These are phyloP conservation scores for Heliconius eleuchia DNA, from an alignment of 1,140 invertebrate genomes.

Conservation along the genomic window DNA sequence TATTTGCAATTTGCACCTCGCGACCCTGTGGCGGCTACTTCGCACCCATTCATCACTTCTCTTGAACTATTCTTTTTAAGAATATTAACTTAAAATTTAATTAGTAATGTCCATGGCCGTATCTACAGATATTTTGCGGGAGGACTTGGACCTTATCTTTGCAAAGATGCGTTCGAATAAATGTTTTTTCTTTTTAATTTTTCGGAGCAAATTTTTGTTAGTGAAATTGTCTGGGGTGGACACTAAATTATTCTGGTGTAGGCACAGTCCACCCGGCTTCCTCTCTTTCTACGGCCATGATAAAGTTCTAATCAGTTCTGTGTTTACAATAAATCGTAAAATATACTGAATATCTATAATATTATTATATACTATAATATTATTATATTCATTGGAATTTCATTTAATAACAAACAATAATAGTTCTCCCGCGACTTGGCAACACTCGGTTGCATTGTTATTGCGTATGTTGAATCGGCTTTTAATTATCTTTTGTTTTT, in stretches of 20 bases:
- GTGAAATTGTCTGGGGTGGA: too few relatives aligned
- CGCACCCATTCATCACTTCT: conserved; percentile 45
- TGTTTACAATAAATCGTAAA: background rate
- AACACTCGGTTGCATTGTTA: conserved; percentile 30
- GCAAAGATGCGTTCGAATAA: too few relatives aligned
- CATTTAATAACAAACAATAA: background rate
- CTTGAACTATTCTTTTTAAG: conserved; percentile 30
- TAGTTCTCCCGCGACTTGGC: background rate
- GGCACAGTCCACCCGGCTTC: too few relatives aligned
- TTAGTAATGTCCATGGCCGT: too few relatives aligned
- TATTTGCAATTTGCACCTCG: conserved; percentile 54
- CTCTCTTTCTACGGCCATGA: too few relatives aligned
- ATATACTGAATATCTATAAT: background rate
- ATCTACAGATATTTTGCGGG: too few relatives aligned
- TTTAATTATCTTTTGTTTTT: conserved; percentile 68
- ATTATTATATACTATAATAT: background rate
- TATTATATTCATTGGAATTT: background rate
- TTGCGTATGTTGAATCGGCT: conserved; percentile 25
- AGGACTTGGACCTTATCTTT: too few relatives aligned
- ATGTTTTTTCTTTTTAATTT: too few relatives aligned
- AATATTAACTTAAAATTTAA: background rate
- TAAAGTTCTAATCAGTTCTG: background rate
- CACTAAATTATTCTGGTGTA: too few relatives aligned
- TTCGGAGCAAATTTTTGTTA: too few relatives aligned
- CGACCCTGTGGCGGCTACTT: conserved; percentile 42